A percentile compares a stretch with the other conserved stretches of the same genome.
Conservation (phyloP, 2,797 vertebrate species). For the Thaleichthys pacificus region DNA sequence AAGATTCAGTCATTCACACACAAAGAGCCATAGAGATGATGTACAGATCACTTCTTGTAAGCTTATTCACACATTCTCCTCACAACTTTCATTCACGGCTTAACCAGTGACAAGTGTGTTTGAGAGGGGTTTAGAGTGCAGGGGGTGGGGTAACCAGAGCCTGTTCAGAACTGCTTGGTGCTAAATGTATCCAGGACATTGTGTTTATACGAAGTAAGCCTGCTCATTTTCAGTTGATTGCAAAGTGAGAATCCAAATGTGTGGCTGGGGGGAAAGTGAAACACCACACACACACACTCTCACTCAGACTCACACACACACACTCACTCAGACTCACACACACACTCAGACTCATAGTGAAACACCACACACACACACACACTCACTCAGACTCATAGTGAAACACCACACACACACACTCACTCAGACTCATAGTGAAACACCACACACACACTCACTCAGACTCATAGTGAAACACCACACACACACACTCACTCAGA, state of each 20-base stretch:
- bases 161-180: background rate
- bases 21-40: background rate
- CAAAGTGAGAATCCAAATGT: background rate
- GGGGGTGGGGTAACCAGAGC: background rate
- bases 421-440: background rate
- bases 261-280: background rate
- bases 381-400: no score
- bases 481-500: background rate
- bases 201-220: background rate
- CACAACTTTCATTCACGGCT: background rate
- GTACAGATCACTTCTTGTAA: background rate
- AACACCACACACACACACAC: no score
- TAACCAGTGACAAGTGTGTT: background rate
- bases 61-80: no score
- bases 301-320: no score
- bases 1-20: background rate
- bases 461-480: background rate
- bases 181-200: background rate
- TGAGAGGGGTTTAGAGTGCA: background rate
- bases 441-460: no score
- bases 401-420: background rate
- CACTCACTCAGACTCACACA: no score
- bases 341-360: no score
- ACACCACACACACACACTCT: conserved; percentile 1
- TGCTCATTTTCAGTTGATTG: background rate